These are phyloP conservation scores for Pterocles gutturalis DNA, from an alignment of 2,113 vertebrate species.

Conservation along the genomic window DNA sequence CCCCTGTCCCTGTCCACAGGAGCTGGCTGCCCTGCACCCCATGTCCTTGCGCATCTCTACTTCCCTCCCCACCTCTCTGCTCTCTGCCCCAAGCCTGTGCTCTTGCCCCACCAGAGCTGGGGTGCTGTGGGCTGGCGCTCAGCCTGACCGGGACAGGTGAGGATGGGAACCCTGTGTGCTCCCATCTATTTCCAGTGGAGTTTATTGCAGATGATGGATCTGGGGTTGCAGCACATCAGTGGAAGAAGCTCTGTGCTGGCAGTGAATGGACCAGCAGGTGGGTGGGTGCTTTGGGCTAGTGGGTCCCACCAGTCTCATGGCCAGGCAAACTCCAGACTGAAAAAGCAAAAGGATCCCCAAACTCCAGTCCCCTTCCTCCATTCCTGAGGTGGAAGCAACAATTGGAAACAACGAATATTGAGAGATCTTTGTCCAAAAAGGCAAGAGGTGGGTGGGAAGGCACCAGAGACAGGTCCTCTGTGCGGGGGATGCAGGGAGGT, in stretches of 20 bases:
- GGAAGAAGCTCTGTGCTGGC: neutral
- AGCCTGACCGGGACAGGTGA: rapidly evolving
- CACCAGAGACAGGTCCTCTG: neutral
- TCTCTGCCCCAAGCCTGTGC: neutral
- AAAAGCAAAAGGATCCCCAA: neutral
- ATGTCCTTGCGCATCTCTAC: rapidly evolving
- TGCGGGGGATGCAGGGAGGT: neutral
- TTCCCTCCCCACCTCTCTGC: neutral
- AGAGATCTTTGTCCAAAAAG: neutral
- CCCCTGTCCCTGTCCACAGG: neutral
- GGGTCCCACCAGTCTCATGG: neutral
- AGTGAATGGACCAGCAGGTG: neutral
- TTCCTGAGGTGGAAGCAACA: neutral
- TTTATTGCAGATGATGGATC: rapidly evolving
- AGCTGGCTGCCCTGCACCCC: neutral
- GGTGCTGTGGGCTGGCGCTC: neutral
- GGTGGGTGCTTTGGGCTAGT: neutral
- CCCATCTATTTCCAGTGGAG: neutral
- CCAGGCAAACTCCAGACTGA: neutral
- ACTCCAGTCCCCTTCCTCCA: neutral
- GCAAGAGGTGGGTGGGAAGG: neutral
- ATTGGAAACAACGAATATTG: neutral
- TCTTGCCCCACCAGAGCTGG: neutral
- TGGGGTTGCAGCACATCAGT: neutral
- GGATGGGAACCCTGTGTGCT: neutral